These are phyloP conservation scores for Coregonus suidteri DNA, from an alignment of 2,797 vertebrate species.

Conservation along the genomic window DNA sequence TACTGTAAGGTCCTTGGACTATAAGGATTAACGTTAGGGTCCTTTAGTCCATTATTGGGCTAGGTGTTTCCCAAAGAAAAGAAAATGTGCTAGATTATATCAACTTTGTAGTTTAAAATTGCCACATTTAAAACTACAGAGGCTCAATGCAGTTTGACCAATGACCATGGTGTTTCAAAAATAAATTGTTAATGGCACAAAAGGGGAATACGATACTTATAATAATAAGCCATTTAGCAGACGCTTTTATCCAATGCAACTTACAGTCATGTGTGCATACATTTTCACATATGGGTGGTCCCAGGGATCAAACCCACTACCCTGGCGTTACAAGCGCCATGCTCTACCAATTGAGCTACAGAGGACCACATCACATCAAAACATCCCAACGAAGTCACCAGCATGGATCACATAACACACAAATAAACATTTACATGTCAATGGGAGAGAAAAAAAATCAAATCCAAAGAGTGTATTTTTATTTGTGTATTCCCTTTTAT, in stretches of 20 bases:
- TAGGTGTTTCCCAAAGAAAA: background rate
- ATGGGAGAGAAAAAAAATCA: background rate
- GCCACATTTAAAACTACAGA: background rate
- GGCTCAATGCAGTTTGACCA: background rate
- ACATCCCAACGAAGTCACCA: background rate
- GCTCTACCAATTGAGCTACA: no score
- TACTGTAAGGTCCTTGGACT: no score
- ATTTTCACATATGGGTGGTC: no score
- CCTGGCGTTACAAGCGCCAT: no score
- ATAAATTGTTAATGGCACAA: background rate
- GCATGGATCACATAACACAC: background rate
- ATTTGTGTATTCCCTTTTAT: background rate
- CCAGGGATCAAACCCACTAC: no score
- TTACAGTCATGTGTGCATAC: no score
- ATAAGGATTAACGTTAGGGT: no score
- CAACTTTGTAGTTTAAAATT: background rate
- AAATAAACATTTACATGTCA: background rate
- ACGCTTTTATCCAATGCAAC: no score
- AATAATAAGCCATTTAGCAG: no score
- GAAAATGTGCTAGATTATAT: background rate
- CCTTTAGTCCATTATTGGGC: background rate
- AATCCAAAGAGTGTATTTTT: background rate
- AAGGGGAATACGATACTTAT: background rate
- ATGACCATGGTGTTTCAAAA: background rate
- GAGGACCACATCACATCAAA: background rate